Evolutionary conservation across 2,888 invertebrate genomes (phyloP), one percentile per base, ranked within the genome.

Genomic region (Drosophila atripex): DNA sequence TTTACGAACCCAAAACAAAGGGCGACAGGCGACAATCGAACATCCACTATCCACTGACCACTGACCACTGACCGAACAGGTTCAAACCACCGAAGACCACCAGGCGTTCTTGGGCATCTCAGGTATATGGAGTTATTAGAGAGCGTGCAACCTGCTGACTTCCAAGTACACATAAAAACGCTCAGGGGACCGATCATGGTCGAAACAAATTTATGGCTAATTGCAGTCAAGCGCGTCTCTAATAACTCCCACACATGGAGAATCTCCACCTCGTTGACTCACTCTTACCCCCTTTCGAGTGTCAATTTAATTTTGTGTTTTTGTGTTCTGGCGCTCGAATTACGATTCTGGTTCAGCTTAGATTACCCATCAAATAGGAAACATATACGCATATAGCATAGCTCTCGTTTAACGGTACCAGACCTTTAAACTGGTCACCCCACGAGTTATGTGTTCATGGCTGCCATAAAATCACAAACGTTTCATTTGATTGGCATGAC

Each of bases 1-100:
- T 85, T 85, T 85, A 88, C 88, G 76, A 69, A 82, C 83, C 88
- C 89, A 85, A 87, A 80, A 85, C 88, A 84, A 85, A 88, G 71
- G 76, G 51, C 50, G 75, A 61, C 69, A 73, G 60, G 51, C 73
- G 76, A 77, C 70, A 49, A 55, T n/a, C 52, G 30, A 41, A 14
- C 21, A 30, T 5, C 30, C 3, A 11, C 8, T 11, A 38, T 45
- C 30, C 43, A 49, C 38, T 46, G 21, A 4, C 12, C 12, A 12
- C 11, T 12, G 32, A 38, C 39, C 43, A 49, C 39, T 46, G 21
- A 53, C 52, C 58, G 55, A 87, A 78, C 88, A 78, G 82, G 85
- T 87, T 84, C 69, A 72, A 21, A 23, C 16, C 25, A 25, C 21
- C 12, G 21, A 55, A 47, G 86, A 84, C 88, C 88, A 83, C 86